phyloP scores from a whole-genome alignment of 1,140 invertebrate species.

The Anagrus nilaparvatae region DNA sequence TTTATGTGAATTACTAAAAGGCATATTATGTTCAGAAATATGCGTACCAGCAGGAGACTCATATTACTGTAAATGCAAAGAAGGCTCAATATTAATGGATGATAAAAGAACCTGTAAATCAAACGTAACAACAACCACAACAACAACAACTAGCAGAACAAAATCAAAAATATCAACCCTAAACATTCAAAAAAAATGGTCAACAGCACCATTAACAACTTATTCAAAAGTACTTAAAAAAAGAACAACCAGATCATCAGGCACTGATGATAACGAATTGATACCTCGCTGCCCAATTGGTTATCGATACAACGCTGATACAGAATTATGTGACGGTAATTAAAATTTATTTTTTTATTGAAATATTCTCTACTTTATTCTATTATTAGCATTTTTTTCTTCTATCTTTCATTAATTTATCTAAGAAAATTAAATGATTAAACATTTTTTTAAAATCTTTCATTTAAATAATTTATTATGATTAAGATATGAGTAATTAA shows the following conservation, averaged over 20 bases:
- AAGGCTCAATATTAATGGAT: conserved; percentile 56
- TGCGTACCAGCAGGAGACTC: conserved; percentile 58
- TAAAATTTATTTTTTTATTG: too few relatives aligned
- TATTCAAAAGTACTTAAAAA: too few relatives aligned
- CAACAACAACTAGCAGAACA: neutral
- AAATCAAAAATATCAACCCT: neutral
- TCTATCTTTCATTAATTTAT: too few relatives aligned
- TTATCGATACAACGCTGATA: conserved; percentile 49
- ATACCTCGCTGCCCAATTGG: conserved; percentile 47
- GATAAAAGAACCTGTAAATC: conserved; percentile 56
- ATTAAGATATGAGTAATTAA: too few relatives aligned
- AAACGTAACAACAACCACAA: conserved; percentile 12
- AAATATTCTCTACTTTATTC: too few relatives aligned
- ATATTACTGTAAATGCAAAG: conserved; percentile 61
- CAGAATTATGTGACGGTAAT: conserved; percentile 59
- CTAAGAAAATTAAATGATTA: too few relatives aligned
- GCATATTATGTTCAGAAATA: conserved; percentile 61
- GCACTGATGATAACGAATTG: conserved; percentile 14
- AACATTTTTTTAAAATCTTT: too few relatives aligned
- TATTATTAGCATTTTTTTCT: too few relatives aligned
- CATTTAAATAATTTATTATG: too few relatives aligned
- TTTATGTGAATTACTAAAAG: conserved; percentile 53
- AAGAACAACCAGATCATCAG: conserved; percentile 20
- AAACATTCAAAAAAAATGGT: neutral
- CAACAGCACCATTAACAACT: neutral